Evolutionary conservation across 1,140 invertebrate genomes (phyloP), one percentile per base, ranked within the genome.

Genomic region (Zaprionus kolodkinae): DNA sequence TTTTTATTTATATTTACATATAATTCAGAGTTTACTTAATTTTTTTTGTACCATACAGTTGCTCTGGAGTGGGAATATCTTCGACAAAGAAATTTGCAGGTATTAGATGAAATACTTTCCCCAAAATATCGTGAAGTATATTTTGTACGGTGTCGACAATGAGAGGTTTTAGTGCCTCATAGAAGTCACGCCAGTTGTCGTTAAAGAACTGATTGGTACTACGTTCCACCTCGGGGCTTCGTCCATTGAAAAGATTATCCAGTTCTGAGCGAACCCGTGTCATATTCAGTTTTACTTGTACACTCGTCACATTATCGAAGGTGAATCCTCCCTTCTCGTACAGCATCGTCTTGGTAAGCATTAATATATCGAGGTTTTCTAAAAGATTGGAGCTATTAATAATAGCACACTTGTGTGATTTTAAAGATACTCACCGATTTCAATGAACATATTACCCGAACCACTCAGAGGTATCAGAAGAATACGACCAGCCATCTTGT

Each of bases 401-500:
- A 33, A 15, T 1, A 15, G 1, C 33, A 6, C 33, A 35, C 0
- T 21, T 25, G 7, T 13, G 3, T 27, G 6, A 3, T 27, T 48
- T 9, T 12, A 33, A 13, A 1, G 9, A 9, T 0, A 76, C 65
- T 65, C 91, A 95, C 95, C 94, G 54, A 95, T 94, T 87, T 95
- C 95, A 84, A 96, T 94, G 93, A 95, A 95, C 74, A 95, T 95
- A 33, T 93, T 93, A 6, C 96, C 96, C 40, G 94, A 93, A 2
- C 96, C 96, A 54, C 95, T 94, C 17, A 96, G 91, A 3, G 96
- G 95, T 74, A 96, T 94, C 2, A 96, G 91, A n/a, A 96, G 92
- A 79, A 96, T 95, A 73, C 95, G 94, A 35, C 95, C 96, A 71
- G 94, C 94, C 65, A 96, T 93, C 72, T 95, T 94, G 77, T 96